Evolutionary conservation across 2,797 vertebrate species (phyloP).

Genomic region (Hemitrygon akajei): DNA sequence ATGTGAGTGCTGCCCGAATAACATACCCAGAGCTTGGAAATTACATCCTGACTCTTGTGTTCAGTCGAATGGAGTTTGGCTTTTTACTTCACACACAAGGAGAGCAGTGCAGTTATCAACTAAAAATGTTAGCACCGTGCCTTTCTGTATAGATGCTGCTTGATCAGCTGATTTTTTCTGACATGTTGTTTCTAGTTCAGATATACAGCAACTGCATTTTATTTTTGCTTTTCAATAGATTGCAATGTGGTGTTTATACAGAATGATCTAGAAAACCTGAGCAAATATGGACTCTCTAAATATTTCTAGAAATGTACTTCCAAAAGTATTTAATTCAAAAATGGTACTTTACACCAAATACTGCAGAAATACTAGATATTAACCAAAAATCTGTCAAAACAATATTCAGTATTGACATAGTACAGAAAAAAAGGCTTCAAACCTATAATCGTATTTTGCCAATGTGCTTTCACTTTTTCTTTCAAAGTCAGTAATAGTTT

Average conservation of each 20-base stretch:
- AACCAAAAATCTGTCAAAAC: not conserved
- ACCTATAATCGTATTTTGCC: not conserved
- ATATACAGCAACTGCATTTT: no score
- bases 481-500: not conserved
- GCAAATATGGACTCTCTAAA: not conserved
- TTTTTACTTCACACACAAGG: no score
- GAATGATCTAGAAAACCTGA: no score
- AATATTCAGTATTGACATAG: not conserved
- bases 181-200: no score
- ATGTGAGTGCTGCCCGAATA: no score
- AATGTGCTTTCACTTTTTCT: not conserved
- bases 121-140: no score
- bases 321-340: constrained; percentile 6
- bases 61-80: no score
- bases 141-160: no score
- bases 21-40: no score
- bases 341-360: not conserved
- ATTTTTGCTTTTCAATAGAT: not conserved
- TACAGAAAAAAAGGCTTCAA: not conserved
- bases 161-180: no score
- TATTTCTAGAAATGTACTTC: not conserved
- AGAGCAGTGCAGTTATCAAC: no score
- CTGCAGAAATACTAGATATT: not conserved
- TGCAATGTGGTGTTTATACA: not conserved
- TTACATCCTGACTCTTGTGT: no score